Evolutionary conservation across 2,888 invertebrate genomes (phyloP), one percentile per base, ranked within the genome.

Genomic region (Drosophila vallismaia): DNA sequence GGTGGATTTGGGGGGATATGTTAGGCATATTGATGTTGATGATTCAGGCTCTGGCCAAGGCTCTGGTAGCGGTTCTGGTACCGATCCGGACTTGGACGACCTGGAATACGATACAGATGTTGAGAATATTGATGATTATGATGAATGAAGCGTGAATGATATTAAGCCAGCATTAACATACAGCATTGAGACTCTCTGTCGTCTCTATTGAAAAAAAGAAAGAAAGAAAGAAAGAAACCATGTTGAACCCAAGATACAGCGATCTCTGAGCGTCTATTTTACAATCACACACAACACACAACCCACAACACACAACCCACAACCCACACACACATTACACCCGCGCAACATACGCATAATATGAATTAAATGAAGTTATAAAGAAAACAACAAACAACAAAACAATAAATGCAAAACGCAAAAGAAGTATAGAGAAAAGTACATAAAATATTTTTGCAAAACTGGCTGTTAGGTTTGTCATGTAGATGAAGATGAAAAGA

Each of bases 401-500:
- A 14, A 19, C 55, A 76, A 74, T 64, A 74, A 77, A 76, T 51
- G 67, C 55, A 57, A 74, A 77, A 76, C 49, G 67, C 55, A 57
- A 70, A 62, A 77, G 70, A 62, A 69, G 49, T 67, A 67, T 40
- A 67, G 19, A 36, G 38, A 53, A 53, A 31, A n/a, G n/a, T 10
- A 42, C 28, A 66, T 72, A 14, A 56, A 76, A 76, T 81, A 84
- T 76, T 84, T 84, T 84, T 86, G 82, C 87, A 84, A 73, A 77
- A 73, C 82, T 86, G 87, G 82, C 82, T 82, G 82, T 82, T 81
- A 86, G 85, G 79, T 78, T 82, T 82, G 86, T 81, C 59, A 49
- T 12, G 50, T 45, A 75, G 56, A 58, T 54, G 63, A 62, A 72
- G 51, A 71, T 56, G 68, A 33, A 62, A 54, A 60, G 28, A 50